phyloP scores from a whole-genome alignment of 1,140 invertebrate genomes.

The Calephelis virginiensis region DNA sequence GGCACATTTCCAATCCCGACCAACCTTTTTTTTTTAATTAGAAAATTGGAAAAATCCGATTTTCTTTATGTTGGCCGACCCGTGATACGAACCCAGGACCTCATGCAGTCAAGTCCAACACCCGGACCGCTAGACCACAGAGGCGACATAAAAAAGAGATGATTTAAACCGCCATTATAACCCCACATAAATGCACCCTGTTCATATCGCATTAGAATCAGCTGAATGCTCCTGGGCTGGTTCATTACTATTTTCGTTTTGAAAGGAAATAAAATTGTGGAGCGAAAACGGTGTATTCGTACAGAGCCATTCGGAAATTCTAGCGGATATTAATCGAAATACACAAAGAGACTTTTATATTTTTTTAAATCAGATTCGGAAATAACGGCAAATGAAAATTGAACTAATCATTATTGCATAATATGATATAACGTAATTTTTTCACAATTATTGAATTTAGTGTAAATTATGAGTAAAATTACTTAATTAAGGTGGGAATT shows the following conservation, averaged over 20 bases:
- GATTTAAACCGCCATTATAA: neutral
- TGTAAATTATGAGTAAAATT: too few relatives aligned
- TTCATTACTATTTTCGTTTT: conserved; percentile 30
- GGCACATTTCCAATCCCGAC: too few relatives aligned
- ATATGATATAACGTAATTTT: too few relatives aligned
- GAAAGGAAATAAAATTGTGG: conserved; percentile 35
- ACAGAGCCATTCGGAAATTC: conserved; percentile 25
- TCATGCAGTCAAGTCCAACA: too few relatives aligned
- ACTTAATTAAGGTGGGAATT: too few relatives aligned
- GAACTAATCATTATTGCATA: neutral
- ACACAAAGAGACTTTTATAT: conserved; percentile 19
- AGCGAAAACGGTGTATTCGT: conserved; percentile 32
- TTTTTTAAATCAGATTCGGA: conserved; percentile 4
- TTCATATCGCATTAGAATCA: conserved; percentile 8
- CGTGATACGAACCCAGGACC: too few relatives aligned
- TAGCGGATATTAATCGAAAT: conserved; percentile 41
- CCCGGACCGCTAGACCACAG: too few relatives aligned
- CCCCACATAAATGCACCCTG: conserved; percentile 5
- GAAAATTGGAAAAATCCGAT: too few relatives aligned
- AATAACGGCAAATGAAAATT: conserved; percentile 2
- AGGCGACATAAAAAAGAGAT: too few relatives aligned
- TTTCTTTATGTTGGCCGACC: too few relatives aligned
- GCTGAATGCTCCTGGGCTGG: conserved; percentile 5
- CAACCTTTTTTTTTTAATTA: too few relatives aligned
- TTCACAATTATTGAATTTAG: too few relatives aligned